Base-by-base conservation (phyloP, 2,113 vertebrate genomes). In the Galeopterus variegatus region DNA sequence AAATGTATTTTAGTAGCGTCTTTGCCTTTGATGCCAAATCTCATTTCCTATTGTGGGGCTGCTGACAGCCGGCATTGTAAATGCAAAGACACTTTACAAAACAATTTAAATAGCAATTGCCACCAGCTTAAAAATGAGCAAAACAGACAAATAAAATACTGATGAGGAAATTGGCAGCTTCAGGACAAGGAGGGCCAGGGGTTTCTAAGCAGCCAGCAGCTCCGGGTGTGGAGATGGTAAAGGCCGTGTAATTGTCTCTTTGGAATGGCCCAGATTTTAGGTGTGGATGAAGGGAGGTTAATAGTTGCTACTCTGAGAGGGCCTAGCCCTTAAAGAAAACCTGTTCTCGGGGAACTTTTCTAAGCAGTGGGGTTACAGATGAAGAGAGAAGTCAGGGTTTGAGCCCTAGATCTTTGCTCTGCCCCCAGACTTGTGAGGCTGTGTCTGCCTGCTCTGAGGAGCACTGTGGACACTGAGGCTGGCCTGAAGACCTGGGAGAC, bases 1-100 rank as follows among this genome's bases (percentile, higher is more conserved):
- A 98, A 98, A 97, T 96, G 98, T 97, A 97, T 98, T 97, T 95
- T 82, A 56, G 1, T 54, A 9, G 93, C 36, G 0, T 11, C 93
- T 96, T 50, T 97, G 36, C 96, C 41, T 84, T 84, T 79, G 94
- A 72, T 92, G 98, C 97, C 97, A 77, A 97, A 36, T 94, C 93
- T 11, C 6, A 73, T 97, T 76, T n/a, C 14, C 85, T 96, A 97
- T 97, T 98, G 97, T 97, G 95, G 95, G 80, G 81, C 92, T 94
- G 70, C 97, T 98, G 97, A 96, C 98, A 98, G 97, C 97, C 93
- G 0, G 97, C 96, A 95, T 96, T 97, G 98, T 97, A 97, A 97
- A 97, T 97, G 97, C 96, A 96, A 96, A 98, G 98, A 98, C 97
- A 97, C 96, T 98, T 98, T 98, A 96, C 98, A 97, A 96, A 97